Evolutionary conservation across 2,113 vertebrate species (phyloP), one percentile per base, ranked within the genome.

Genomic region (human (Homo sapiens)): DNA sequence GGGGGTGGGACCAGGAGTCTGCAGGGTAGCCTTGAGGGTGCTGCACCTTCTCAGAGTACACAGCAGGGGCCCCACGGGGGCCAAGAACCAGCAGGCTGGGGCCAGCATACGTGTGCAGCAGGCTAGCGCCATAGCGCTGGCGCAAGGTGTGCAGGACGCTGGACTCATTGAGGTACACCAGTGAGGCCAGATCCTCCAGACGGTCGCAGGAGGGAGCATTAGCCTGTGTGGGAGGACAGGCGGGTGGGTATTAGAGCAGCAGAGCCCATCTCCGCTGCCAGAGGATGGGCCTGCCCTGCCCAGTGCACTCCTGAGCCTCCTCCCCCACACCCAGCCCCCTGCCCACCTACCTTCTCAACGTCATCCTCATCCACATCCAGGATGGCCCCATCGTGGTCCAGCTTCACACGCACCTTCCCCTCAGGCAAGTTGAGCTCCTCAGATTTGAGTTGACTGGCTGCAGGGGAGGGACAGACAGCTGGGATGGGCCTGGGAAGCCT

Each of bases 281-380:
- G 75, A 4, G 6, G 40, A 0, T 0, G 45, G 64, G 70, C 9
- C 89, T 17, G 68, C 70, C 94, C 73, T 13, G 86, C 70, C 52
- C 59, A 0, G 0, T 40, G 1, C 0, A 4, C 9, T 52, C 93
- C 9, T 0, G 11, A 0, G 40, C 64, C 30, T 64, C 86, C 43
- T 45, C 92, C 82, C 45, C 27, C 9, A 40, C 10, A 40, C 82
- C 27, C 25, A 64, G 52, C 78, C 22, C 23, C 84, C 87, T 16
- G 9, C 97, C 0, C 80, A 99, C 99, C 99, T 99, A 99, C 99
- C 99, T 99, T 99, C 97, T 99, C 99, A 75, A 99, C 97, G 0
- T 99, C 99, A 0, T 99, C 99, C 97, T 99, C 99, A 0, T 99
- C 99, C 97, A 99, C 99, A 12, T 99, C 99, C 98, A 99, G 98